Base-by-base conservation (phyloP, 92 coral and sea anemone species). In the Scolanthus callimorphus region DNA sequence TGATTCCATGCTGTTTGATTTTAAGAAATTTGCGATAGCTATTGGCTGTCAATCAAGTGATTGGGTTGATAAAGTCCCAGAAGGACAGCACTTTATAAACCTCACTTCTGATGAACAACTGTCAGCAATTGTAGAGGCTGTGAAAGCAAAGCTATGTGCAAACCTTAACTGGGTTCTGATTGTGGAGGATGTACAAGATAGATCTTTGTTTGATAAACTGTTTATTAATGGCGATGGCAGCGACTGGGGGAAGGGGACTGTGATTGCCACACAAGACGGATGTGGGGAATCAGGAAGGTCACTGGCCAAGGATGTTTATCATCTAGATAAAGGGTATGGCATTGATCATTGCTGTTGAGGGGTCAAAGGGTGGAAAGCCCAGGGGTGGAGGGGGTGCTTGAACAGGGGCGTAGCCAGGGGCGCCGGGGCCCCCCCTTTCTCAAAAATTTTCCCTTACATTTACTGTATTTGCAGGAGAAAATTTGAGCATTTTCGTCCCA, bases 81-180 rank as follows among this genome's bases (percentile, higher is more conserved):
- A 79, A 17, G 96, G 71, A 24, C 29, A 34, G 13, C 43, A 81
- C 56, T 77, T 81, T 50, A 47, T 46, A 12, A 67, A 74, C 22
- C 73, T 77, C 22, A 52, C 75, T 48, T 64, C 55, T 28, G 82
- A 74, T 54, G 70, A 70, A 26, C 96, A 94, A 70, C 66, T 94
- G 29, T 73, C 80, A 44, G 71, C 70, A 21, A 71, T 81, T 26
- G 58, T 72, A 17, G 84, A 81, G 49, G 96, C 95, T 43, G 82
- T 94, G 2, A 77, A 69, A 25, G 97, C 88, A 37, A 94, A 84
- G 57, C 79, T 94, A 34, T 37, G 37, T 17, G 63, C 69, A 21
- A 94, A 89, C 31, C 84, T 79, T 31, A 79, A 86, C 51, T 94
- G 99, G 99, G 70, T 94, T 28, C 70, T 94, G 58, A 76, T 94